phyloP scores from a whole-genome alignment of 2,888 invertebrate species.

The Drosophila infuscata region DNA sequence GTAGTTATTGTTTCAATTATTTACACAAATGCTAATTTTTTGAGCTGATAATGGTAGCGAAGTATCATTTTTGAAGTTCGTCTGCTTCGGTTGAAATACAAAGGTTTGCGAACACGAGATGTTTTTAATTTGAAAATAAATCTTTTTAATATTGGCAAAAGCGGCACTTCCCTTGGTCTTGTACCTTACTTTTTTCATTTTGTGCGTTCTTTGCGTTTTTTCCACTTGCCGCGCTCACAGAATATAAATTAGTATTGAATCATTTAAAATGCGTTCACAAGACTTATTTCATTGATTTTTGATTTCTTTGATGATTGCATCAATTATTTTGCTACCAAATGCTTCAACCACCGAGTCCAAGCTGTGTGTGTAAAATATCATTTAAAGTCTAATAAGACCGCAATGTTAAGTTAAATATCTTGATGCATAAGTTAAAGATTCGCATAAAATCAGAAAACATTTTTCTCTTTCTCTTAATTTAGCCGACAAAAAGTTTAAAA shows the following conservation, averaged over 20 bases:
- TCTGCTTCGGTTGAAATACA: conserved; percentile 1
- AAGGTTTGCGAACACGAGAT: background rate
- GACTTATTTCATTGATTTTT: conserved; percentile 64
- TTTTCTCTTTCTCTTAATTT: background rate
- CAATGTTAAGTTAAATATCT: background rate
- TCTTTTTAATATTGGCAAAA: conserved; percentile 46
- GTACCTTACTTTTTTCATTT: conserved; percentile 26
- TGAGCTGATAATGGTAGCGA: conserved; percentile 17
- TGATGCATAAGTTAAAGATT: background rate
- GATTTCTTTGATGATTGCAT: conserved; percentile 57
- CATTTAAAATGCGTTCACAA: conserved; percentile 56
- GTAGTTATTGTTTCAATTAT: conserved; percentile 43
- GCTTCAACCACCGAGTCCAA: background rate
- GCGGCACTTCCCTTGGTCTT: conserved; percentile 7
- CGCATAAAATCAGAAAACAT: background rate
- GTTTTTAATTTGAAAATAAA: conserved; percentile 49
- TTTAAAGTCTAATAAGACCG: background rate
- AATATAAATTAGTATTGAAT: conserved; percentile 62
- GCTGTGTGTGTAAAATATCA: background rate
- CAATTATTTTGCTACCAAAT: conserved; percentile 44
- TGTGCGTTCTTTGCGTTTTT: conserved; percentile 24
- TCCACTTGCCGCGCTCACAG: conserved; percentile 44
- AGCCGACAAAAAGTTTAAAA: background rate
- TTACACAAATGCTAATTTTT: conserved; percentile 60
- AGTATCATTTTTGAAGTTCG: conserved; percentile 8